Base-by-base conservation (phyloP, 2,797 vertebrate species). In the Craterocephalus amniculus region DNA sequence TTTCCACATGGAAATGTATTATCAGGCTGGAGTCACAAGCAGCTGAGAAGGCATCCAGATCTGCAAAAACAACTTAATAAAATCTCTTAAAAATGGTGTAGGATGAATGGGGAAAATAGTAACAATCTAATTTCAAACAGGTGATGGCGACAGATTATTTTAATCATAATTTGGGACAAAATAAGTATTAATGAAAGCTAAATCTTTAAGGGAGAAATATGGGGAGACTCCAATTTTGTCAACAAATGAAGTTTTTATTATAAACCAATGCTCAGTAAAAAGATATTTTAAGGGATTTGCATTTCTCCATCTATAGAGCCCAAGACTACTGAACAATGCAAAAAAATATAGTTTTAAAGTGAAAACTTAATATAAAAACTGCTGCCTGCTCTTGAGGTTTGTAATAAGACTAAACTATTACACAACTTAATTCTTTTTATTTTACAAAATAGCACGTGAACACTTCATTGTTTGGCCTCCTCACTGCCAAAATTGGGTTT, bases 1-100 rank as follows among this genome's bases (percentile, higher is more conserved):
- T 70, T 63, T 61, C 20, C 29, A 67, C 20, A 20, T 71, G 35
- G 8, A 81, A 69, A 67, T 64, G 51, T 76, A 56, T 68, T 72
- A 77, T 66, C 36, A 48, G n/a, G 29, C 40, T 38, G 45, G 22
- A 69, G 20, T 43, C 32, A 27, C 58, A 26, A 55, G 29, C 11
- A n/a, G 45, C n/a, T 58, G 27, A 34, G 59, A 24, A 24, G n/a
- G 13, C 22, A n/a, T 29, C 22, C 12, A 51, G 34, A 49, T 34
- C 11, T 27, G 36, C 49, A 24, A 58, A 1, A 61, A 32, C n/a
- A 48, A 40, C 20, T 12, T 66, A 54, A 54, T 29, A 22, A 12
- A 27, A 2, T 31, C 18, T 5, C 6, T 2, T 3, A n/a, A 52
- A 52, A 43, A 43, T 11, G 2, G 10, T n/a, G 8, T n/a, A 20